phyloP scores from a whole-genome alignment of 2,797 vertebrate species.

The Danio aesculapii region DNA sequence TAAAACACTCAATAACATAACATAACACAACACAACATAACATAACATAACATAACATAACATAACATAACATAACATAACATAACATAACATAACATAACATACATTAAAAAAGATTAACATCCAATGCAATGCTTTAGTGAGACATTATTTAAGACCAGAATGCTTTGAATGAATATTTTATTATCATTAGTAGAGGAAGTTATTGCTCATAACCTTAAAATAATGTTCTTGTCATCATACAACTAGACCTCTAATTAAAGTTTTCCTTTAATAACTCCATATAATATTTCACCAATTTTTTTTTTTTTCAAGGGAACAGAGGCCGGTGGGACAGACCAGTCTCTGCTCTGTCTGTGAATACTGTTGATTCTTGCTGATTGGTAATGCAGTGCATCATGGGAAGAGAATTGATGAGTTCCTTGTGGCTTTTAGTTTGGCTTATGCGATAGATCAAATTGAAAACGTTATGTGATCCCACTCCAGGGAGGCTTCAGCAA shows the following conservation, averaged over 20 bases:
- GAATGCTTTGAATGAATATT: background rate
- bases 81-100: no score
- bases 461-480: constrained; percentile 13
- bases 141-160: background rate
- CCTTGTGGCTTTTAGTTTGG: background rate
- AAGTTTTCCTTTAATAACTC: background rate
- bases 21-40: no score
- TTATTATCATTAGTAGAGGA: background rate
- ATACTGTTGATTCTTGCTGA: constrained; percentile 2
- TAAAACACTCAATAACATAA: no score
- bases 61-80: no score
- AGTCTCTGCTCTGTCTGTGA: background rate
- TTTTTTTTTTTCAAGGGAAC: background rate
- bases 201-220: background rate
- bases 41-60: no score
- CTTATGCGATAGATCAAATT: constrained; percentile 10
- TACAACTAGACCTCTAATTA: background rate
- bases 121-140: no score
- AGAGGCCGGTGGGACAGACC: background rate
- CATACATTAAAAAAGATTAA: no score
- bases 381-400: background rate
- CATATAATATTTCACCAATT: background rate
- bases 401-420: constrained; percentile 15
- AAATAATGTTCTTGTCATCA: background rate
- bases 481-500: constrained; percentile 16